Base-by-base conservation (phyloP, 2,888 invertebrate species). In the Calameuta idolon region DNA sequence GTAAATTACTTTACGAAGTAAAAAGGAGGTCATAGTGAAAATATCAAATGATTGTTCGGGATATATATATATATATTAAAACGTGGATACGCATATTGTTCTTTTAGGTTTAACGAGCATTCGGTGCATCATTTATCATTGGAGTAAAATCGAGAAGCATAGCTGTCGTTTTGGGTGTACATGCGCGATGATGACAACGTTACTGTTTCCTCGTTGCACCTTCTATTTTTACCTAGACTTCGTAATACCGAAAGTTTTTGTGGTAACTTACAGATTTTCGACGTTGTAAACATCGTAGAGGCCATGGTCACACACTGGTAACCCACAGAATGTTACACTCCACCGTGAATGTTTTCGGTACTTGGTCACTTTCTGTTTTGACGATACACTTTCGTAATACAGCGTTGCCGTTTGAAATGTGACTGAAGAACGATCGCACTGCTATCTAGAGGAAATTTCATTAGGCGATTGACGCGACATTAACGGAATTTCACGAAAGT, bases 291-390 rank as follows among this genome's bases (percentile, higher is more conserved):
- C 75, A 85, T 81, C 23, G 79, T 80, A 68, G 83, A 85, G 81
- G 85, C 86, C 89, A 89, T 89, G 81, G 84, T 84, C 83, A 81
- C 82, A 81, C 85, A 83, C 88, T 81, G 83, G 81, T 81, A 84
- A 85, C 81, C 69, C 84, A 83, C 84, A 82, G 83, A 71, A 11
- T 31, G 71, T 71, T 71, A 4, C 31, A 71, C 23, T 5, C 9
- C 11, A 34, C 11, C 71, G 31, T 12, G 15, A 71, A 15, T 71
- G 71, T 34, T 71, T 33, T 71, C 23, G 12, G 15, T 71, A 71
- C 71, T 31, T 33, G 23, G 3, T 12, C 71, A 71, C 71, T 71
- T 34, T 71, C 33, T 71, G 31, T 71, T 34, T 71, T 71, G 71
- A 71, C 71, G 31, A 3, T 71, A 71, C 71, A 71, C 31, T 34